phyloP scores from a whole-genome alignment of 2,797 vertebrate species.

The Melanotaenia boesemani region DNA sequence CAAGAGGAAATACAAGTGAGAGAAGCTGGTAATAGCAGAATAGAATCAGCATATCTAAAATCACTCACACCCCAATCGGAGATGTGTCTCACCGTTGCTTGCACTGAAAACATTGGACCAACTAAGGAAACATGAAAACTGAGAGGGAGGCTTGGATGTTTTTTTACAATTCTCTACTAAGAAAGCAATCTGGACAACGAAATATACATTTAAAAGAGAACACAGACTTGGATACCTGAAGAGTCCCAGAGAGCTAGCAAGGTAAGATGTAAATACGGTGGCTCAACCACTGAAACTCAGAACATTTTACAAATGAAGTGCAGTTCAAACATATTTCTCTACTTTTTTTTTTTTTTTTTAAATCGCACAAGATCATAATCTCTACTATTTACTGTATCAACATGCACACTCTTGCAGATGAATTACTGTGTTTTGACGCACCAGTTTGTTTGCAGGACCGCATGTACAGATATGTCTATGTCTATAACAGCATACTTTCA shows the following conservation, averaged over 20 bases:
- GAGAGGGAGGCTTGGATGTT: background rate
- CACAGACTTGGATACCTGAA: conserved; percentile 21
- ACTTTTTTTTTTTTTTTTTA: too few relatives aligned
- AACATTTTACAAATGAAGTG: background rate
- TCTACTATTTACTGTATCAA: background rate
- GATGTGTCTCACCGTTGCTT: conserved; percentile 5
- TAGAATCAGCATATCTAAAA: background rate
- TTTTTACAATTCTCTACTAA: background rate
- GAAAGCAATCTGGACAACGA: background rate
- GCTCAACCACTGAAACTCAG: background rate
- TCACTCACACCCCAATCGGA: background rate
- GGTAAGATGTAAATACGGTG: conserved; percentile 25
- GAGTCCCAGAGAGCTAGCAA: background rate
- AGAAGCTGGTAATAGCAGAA: conserved; percentile 2
- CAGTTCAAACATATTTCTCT: too few relatives aligned
- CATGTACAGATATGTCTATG: conserved; percentile 7
- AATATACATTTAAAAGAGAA: background rate
- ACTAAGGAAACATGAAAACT: conserved; percentile 13
- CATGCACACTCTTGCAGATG: background rate
- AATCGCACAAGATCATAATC: background rate
- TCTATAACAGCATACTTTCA: conserved; percentile 4
- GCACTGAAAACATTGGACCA: background rate
- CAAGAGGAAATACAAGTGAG: background rate
- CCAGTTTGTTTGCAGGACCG: background rate
- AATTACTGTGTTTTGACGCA: background rate